Conservation (phyloP, 2,888 invertebrate genomes). For the Physocephala rufipes region DNA sequence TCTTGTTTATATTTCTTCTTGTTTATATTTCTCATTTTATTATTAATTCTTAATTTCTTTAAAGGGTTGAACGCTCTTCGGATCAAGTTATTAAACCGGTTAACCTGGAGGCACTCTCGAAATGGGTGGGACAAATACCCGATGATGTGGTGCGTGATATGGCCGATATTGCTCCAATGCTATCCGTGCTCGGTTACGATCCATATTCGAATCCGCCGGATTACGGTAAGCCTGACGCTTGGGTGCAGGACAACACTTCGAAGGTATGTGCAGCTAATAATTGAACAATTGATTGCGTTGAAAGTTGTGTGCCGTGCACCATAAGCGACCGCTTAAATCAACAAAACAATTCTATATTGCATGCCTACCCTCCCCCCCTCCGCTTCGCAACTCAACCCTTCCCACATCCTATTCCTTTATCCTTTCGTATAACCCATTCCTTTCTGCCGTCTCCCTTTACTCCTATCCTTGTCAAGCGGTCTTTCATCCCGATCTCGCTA, state of each 20-base stretch:
- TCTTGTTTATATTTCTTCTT: not conserved
- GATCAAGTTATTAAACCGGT: slow-evolving; percentile 99
- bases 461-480: not conserved
- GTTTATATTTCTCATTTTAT: not conserved
- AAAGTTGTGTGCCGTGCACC: not conserved
- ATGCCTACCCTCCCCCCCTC: not conserved
- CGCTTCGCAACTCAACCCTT: not conserved
- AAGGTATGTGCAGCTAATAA: slow-evolving; percentile 55
- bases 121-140: slow-evolving; percentile 91
- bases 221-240: slow-evolving; percentile 86
- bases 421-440: too few relatives aligned
- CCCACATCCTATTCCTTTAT: too few relatives aligned
- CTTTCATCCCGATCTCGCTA: not conserved
- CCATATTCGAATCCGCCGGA: slow-evolving; percentile 95
- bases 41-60: slow-evolving; percentile 44
- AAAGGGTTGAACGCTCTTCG: slow-evolving; percentile 93
- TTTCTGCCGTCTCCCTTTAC: not conserved
- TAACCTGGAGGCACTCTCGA: slow-evolving; percentile 92
- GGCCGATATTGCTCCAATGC: slow-evolving; percentile 94
- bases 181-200: slow-evolving; percentile 91
- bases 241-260: slow-evolving; percentile 75
- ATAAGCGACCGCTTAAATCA: not conserved
- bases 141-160: slow-evolving; percentile 92
- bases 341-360: not conserved
- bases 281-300: slow-evolving; percentile 14